These are phyloP conservation scores for Pelodytes ibericus DNA, from an alignment of 2,797 vertebrate genomes.

Conservation along the genomic window DNA sequence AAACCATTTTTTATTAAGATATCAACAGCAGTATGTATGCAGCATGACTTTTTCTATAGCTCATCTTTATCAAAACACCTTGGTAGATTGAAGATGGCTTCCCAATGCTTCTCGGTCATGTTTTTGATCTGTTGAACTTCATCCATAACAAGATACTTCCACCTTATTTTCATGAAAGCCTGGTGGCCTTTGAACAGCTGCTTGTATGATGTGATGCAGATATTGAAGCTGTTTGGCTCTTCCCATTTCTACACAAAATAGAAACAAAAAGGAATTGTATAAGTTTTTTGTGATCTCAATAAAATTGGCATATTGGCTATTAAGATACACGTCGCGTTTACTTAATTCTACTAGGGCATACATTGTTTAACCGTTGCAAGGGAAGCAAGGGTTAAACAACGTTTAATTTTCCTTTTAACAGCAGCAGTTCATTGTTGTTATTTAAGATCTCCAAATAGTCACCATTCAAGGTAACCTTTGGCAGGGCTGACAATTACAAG, in stretches of 20 bases:
- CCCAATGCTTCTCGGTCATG: slow-evolving; percentile 91
- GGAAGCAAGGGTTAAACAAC: too few relatives aligned
- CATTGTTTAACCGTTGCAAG: too few relatives aligned
- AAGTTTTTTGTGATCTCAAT: background rate
- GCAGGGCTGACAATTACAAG: too few relatives aligned
- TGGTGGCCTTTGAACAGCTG: slow-evolving; percentile 87
- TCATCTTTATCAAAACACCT: slow-evolving; percentile 71
- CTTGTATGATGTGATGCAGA: slow-evolving; percentile 92
- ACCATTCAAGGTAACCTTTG: too few relatives aligned
- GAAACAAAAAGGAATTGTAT: background rate
- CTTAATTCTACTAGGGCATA: too few relatives aligned
- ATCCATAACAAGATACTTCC: slow-evolving; percentile 88
- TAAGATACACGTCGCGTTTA: too few relatives aligned
- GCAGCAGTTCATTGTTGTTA: too few relatives aligned
- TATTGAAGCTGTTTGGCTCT: slow-evolving; percentile 87
- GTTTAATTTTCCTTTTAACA: too few relatives aligned
- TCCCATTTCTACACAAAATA: slow-evolving; percentile 77
- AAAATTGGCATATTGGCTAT: too few relatives aligned
- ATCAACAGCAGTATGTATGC: too few relatives aligned
- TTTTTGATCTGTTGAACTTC: slow-evolving; percentile 91
- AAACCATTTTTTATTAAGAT: too few relatives aligned
- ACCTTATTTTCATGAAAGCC: slow-evolving; percentile 83
- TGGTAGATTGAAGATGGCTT: slow-evolving; percentile 83
- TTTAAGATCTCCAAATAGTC: too few relatives aligned
- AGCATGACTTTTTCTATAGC: background rate